phyloP scores from a whole-genome alignment of 2,797 vertebrate genomes.

The Semaprochilodus insignis region DNA sequence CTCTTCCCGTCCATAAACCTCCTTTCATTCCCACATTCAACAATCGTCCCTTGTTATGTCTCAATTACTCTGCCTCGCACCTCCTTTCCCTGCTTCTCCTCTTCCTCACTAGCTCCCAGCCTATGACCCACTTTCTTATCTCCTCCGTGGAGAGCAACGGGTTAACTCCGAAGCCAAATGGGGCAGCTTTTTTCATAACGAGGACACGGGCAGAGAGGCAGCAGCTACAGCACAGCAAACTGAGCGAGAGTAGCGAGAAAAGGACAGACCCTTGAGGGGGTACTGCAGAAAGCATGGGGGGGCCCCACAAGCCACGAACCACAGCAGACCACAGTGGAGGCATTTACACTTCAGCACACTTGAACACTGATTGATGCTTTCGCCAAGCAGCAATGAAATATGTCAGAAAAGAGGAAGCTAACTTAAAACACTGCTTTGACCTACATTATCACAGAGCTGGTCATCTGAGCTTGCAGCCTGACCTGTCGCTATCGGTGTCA shows the following conservation, averaged over 20 bases:
- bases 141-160: slow-evolving; percentile 63
- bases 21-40: neutral
- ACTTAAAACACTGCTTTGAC: neutral
- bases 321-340: neutral
- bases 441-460: neutral
- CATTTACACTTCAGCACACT: neutral
- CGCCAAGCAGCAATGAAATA: neutral
- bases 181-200: slow-evolving; percentile 76
- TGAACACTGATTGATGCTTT: neutral
- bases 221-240: slow-evolving; percentile 59
- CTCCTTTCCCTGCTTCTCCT: neutral
- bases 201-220: slow-evolving; percentile 61
- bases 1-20: neutral
- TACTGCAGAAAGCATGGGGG: slow-evolving; percentile 32
- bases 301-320: neutral
- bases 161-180: slow-evolving; percentile 74
- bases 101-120: slow-evolving; percentile 41
- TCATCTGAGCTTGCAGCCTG: neutral
- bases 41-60: neutral
- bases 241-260: slow-evolving; percentile 32
- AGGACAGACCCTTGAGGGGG: slow-evolving; percentile 33
- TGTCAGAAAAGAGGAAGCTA: neutral
- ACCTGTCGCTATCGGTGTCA: neutral
- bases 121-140: slow-evolving; percentile 75
- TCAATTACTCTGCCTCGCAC: slow-evolving; percentile 17